Evolutionary conservation across 1,140 invertebrate species (phyloP), one percentile per base, ranked within the genome.

Genomic region (Telenomus remus): DNA sequence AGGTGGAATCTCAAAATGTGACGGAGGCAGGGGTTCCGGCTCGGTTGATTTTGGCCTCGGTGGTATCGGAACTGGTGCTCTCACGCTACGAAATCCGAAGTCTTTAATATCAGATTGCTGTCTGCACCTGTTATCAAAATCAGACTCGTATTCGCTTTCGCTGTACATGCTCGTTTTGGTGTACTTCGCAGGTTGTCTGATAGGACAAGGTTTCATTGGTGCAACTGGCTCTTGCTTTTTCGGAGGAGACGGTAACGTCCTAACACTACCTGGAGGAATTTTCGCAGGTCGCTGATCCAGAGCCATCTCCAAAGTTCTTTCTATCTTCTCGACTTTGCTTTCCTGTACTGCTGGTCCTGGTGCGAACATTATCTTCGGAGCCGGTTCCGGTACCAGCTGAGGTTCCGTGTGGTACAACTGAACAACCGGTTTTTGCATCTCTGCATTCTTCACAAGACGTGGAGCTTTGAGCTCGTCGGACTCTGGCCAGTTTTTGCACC

Each of bases 81-180:
- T 85, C 0, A 92, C 86, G 81, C 85, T 88, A 63, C 90, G 78
- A 83, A 90, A 90, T 44, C 83, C 81, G 0, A 90, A 89, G 56
- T 92, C 91, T 65, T 94, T 92, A 14, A 86, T 91, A 44, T 93
- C 92, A 79, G 92, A 93, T 56, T 91, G 91, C 90, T 91, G 92
- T 79, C 91, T 93, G 5, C 85, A 75, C 64, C 78, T 83, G 50
- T 85, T 81, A 72, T 92, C 92, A 43, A 91, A 86, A 85, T 94
- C 93, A 76, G 92, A 93, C 82, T 94, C 92, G 76, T 94, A 94
- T 72, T 94, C 93, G 70, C 92, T 93, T 72, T 93, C 92, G 11
- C 80, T 81, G 8, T 80, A 72, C 64, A 91, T 88, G 39, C 88
- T 88, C 14, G 90, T 89, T 77, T 90, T 91, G 0, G 90, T 84